phyloP scores from a whole-genome alignment of 1,140 invertebrate species.

The Scaptodrosophila lebanonensis region DNA sequence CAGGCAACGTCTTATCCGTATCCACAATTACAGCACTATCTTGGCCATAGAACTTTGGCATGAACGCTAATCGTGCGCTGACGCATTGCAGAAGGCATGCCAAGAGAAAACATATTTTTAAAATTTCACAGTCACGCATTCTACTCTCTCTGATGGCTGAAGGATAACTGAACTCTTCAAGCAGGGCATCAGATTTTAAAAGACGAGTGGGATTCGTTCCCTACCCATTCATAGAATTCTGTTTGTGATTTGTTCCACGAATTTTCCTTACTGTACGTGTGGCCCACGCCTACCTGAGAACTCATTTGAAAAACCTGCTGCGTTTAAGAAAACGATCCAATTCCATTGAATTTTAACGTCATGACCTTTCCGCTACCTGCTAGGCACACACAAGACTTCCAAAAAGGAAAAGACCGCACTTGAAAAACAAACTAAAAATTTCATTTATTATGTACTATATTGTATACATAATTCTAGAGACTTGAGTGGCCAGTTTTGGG shows the following conservation, averaged over 20 bases:
- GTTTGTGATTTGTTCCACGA: conserved; percentile 26
- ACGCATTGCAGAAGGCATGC: conserved; percentile 42
- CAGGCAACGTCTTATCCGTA: conserved; percentile 21
- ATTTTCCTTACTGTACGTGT: conserved; percentile 18
- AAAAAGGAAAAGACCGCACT: not conserved
- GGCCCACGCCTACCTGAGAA: not conserved
- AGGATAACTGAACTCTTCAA: conserved; percentile 49
- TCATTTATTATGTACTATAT: conserved; percentile 48
- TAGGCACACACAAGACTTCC: conserved; percentile 31
- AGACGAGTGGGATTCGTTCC: too few species aligned
- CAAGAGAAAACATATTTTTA: conserved; percentile 26
- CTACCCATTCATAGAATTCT: conserved; percentile 19
- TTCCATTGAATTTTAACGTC: conserved; percentile 51
- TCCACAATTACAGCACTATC: conserved; percentile 56
- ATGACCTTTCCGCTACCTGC: conserved; percentile 33
- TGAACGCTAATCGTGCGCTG: conserved; percentile 8
- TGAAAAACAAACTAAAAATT: conserved; percentile 52
- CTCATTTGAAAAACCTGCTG: conserved; percentile 46
- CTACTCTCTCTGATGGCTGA: conserved; percentile 29
- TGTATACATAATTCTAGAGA: conserved; percentile 20
- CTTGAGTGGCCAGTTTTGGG: conserved; percentile 28
- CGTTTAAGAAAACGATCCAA: conserved; percentile 39
- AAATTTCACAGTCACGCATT: conserved; percentile 30
- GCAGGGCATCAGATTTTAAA: not conserved
- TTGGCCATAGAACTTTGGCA: conserved; percentile 51